Evolutionary conservation across 2,113 vertebrate genomes (phyloP), one percentile per base, ranked within the genome.

Genomic region (Datnioides undecimradiatus): DNA sequence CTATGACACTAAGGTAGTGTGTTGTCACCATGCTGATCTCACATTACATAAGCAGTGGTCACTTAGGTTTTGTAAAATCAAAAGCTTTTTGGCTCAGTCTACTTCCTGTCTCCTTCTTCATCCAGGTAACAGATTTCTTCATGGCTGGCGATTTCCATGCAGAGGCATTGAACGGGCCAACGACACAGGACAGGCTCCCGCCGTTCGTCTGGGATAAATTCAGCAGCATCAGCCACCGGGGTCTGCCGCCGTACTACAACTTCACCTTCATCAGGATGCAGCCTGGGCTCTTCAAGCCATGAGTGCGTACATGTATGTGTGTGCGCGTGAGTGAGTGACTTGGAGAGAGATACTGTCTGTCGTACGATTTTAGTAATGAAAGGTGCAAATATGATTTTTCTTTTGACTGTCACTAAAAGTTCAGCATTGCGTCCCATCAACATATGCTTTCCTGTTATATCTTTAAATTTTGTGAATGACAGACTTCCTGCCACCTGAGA

Each of bases 1-100:
- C 91, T 98, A 98, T 55, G 97, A 99, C 88, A 96, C 97, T 0
- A 98, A 99, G 96, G 97, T 97, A 82, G 23, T 1, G 2, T 31
- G 10, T 9, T 16, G 16, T 51, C 16, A 0, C 25, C 16, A 38
- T 19, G 3, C 7, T n/a, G 12, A 41, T n/a, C 46, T 59, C 21
- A 7, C 11, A 16, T 57, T 9, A 13, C 12, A 12, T 13, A 14
- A n/a, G 17, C 7, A 9, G 49, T 21, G 33, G 13, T 66, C 51
- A 29, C 23, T 19, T 33, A 57, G 57, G 19, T 67, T 43, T 34
- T 49, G 62, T 31, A 16, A 8, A 36, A 45, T 51, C 12, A 25
- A 31, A 52, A 27, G 6, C 40, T n/a, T 58, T 65, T 45, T 33
- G 16, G 54, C 33, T 33, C 29, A 8, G 10, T 0, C 0, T 40